Evolutionary conservation across 2,113 vertebrate species (phyloP).

Genomic region (Thamnophis sirtalis): DNA sequence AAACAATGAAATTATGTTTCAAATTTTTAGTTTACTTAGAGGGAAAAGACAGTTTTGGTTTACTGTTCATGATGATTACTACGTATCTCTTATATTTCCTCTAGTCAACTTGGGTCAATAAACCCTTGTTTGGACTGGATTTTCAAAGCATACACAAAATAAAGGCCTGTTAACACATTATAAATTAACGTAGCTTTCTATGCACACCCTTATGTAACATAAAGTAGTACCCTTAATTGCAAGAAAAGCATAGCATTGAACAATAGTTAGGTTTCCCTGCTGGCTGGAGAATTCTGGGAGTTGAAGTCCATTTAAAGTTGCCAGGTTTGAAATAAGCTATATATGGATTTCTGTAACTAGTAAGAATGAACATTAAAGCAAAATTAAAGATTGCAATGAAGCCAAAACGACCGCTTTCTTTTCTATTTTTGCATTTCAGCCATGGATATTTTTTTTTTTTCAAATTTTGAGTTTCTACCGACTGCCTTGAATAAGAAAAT

Average conservation of each 20-base stretch:
- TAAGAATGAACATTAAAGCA: neutral
- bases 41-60: neutral
- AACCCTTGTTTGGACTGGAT: neutral
- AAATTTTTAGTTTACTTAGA: neutral
- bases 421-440: neutral
- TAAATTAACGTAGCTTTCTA: accelerated
- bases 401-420: neutral
- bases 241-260: accelerated
- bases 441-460: neutral
- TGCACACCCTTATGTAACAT: accelerated
- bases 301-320: neutral
- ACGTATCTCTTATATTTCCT: neutral
- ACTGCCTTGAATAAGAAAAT: neutral
- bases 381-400: neutral
- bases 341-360: neutral
- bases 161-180: accelerated
- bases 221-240: accelerated
- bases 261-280: neutral
- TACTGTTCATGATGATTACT: neutral
- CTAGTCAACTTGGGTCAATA: neutral
- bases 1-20: neutral
- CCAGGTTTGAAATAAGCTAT: neutral
- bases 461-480: neutral
- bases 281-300: neutral
- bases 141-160: neutral